A percentile compares a stretch with the other conserved stretches of the same genome.
Conservation (phyloP, 1,140 invertebrate genomes). For the Bombus waltoni region DNA sequence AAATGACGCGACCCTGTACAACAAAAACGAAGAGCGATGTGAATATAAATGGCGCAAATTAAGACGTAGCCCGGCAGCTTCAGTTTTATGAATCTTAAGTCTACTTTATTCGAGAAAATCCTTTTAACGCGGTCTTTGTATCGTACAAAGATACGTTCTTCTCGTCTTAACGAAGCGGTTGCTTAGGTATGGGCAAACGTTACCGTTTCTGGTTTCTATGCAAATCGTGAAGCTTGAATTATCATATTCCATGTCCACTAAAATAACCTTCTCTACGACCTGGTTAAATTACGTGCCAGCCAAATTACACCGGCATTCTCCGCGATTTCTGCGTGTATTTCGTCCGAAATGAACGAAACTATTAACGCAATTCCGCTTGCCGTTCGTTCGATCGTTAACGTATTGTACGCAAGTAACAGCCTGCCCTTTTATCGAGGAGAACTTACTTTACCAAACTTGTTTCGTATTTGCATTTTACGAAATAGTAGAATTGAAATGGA, state of each 20-base stretch:
- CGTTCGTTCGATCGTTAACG: neutral
- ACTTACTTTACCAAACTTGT: neutral
- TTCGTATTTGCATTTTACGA: neutral
- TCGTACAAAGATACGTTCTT: neutral
- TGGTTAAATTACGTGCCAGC: conserved; percentile 23
- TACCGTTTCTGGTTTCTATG: conserved; percentile 13
- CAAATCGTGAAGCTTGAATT: conserved; percentile 16
- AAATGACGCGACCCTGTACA: neutral
- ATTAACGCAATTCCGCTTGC: neutral
- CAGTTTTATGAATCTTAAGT: neutral
- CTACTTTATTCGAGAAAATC: neutral
- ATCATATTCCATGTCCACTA: conserved; percentile 12
- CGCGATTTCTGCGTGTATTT: neutral
- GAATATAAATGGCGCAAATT: neutral
- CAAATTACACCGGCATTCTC: conserved; percentile 13
- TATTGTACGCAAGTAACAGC: neutral
- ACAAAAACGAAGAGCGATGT: neutral
- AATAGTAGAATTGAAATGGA: neutral
- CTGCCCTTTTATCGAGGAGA: neutral
- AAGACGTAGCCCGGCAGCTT: too few relatives aligned
- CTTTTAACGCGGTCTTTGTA: neutral
- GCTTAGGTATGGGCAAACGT: neutral
- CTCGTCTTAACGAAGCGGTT: neutral
- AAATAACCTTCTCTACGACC: conserved; percentile 1
- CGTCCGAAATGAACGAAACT: neutral